Evolutionary conservation across 1,140 invertebrate species (phyloP), one percentile per base, ranked within the genome.

Genomic region (Drosophila lacteicornis): DNA sequence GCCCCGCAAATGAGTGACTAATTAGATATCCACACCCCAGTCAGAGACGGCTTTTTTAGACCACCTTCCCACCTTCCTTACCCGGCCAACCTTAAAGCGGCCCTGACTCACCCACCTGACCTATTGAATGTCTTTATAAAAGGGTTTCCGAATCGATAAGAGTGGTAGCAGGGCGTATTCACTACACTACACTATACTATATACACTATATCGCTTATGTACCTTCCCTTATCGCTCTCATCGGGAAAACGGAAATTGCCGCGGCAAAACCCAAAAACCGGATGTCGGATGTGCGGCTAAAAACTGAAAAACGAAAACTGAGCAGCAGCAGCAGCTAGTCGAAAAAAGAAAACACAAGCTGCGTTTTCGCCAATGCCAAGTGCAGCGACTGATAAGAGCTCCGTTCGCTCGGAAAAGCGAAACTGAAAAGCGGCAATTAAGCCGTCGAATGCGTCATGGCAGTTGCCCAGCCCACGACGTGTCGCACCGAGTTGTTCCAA

Each of bases 361-460:
- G 12, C 8, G 17, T 51, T 56, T 45, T 75, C n/a, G 59, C 51
- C 73, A 76, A 66, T 76, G 74, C 67, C 67, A 74, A 74, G 70
- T 51, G 73, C 74, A 76, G 17, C 49, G 73, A 67, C 75, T 78
- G 75, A 78, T 78, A 78, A 78, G 75, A 43, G 42, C 19, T 49
- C 17, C 30, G 62, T 36, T 58, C 3, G 53, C 38, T 59, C 46
- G 67, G 67, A 73, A 73, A 73, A 73, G 67, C 70, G 46, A 73
- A 45, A 68, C 36, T 46, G 53, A 73, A 73, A 60, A 51, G 67
- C 67, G 55, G 70, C 70, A 60, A 51, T 74, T 71, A 60, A 75
- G 42, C 22, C 57, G 57, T 75, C 70, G 62, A 76, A 76, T 76
- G 74, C 74, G 74, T 76, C 74, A 76, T 76, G 74, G 45, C 61